Percentiles rank a stretch among this genome's conserved stretches.
These are phyloP conservation scores for Gymnogyps californianus DNA, from an alignment of 2,113 vertebrate genomes.

Conservation along the genomic window DNA sequence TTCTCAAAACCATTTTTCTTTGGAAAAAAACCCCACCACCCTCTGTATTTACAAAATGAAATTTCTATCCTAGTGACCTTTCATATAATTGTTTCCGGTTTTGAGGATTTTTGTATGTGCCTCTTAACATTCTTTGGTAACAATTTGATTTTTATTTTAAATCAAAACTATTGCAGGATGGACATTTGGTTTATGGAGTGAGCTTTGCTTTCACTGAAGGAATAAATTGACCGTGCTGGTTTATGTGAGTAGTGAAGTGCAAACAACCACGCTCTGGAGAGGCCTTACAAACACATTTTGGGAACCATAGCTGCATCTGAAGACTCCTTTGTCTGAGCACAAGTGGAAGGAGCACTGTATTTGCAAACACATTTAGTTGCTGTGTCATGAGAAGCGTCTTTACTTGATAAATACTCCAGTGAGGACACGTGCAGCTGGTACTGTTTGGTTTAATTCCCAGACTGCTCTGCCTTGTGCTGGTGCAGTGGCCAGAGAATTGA, in stretches of 20 bases:
- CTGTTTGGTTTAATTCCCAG: not conserved
- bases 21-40: fast-evolving
- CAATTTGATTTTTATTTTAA: not conserved
- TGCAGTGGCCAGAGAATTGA: not conserved
- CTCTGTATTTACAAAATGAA: not conserved
- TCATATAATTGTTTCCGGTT: not conserved
- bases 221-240: not conserved
- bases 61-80: not conserved
- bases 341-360: not conserved
- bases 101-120: not conserved
- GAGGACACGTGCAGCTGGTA: not conserved
- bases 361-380: not conserved
- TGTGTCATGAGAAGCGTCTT: not conserved
- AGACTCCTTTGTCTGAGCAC: not conserved
- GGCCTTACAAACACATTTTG: not conserved
- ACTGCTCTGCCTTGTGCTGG: not conserved
- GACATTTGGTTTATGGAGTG: not conserved
- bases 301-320: not conserved
- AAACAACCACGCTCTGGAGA: not conserved
- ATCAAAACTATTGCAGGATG: not conserved
- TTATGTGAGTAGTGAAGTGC: not conserved
- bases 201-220: not conserved
- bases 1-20: not conserved
- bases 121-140: not conserved
- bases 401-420: not conserved